Conservation (phyloP, 2,113 vertebrate genomes). For the Clinocottus analis region DNA sequence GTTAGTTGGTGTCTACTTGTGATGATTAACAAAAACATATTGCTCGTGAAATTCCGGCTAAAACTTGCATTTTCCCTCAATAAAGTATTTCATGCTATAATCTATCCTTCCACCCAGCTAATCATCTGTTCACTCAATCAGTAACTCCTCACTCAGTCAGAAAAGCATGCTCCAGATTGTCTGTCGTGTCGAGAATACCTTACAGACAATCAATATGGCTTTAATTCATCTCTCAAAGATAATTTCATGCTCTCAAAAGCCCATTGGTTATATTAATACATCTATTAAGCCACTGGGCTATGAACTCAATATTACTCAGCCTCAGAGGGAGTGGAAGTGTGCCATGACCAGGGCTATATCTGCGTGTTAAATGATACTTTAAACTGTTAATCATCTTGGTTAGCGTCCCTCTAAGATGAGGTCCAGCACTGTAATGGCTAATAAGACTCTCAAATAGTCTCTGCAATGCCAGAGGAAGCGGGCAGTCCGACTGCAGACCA, state of each 20-base stretch:
- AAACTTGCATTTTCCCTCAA: neutral
- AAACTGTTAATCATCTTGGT: conserved; percentile 80
- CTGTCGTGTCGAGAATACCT: conserved; percentile 66
- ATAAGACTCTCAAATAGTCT: conserved; percentile 59
- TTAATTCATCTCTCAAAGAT: conserved; percentile 80
- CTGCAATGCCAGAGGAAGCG: conserved; percentile 38
- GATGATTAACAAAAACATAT: conserved; percentile 2
- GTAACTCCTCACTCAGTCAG: conserved; percentile 48
- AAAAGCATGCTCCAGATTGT: conserved; percentile 60
- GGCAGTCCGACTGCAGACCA: conserved; percentile 2
- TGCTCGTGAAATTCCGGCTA: conserved; percentile 19
- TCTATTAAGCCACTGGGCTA: conserved; percentile 76
- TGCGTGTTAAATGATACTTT: conserved; percentile 78
- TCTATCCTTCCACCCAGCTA: conserved; percentile 18
- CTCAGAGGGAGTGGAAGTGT: conserved; percentile 64
- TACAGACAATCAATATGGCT: conserved; percentile 77
- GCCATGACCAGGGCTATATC: conserved; percentile 67
- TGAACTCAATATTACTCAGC: conserved; percentile 73
- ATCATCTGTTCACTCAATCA: conserved; percentile 51
- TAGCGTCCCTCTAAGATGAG: conserved; percentile 67
- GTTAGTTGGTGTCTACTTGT: conserved; percentile 1
- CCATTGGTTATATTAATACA: conserved; percentile 81
- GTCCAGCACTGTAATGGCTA: conserved; percentile 71
- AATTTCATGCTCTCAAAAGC: conserved; percentile 81
- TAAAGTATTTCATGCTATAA: neutral